Conservation (phyloP, 2,888 invertebrate species). For the Epistrophe grossulariae region DNA sequence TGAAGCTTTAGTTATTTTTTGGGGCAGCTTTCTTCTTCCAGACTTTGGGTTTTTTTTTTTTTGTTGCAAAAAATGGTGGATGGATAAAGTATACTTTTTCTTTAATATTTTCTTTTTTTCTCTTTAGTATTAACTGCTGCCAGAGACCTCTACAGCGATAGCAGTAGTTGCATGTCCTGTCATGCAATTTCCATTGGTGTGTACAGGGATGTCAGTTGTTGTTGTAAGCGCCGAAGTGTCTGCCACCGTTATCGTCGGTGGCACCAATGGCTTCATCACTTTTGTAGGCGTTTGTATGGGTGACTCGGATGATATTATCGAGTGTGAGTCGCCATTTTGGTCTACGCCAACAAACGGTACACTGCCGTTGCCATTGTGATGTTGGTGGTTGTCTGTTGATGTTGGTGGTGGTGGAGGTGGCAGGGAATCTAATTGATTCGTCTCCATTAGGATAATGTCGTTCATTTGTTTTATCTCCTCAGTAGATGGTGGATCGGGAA, state of each 20-base stretch:
- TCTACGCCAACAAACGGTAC: slow-evolving; percentile 2
- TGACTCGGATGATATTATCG: slow-evolving; percentile 52
- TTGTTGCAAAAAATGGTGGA: slow-evolving; percentile 7
- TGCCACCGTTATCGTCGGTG: slow-evolving; percentile 66
- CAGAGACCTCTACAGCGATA: slow-evolving; percentile 74
- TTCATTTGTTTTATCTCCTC: slow-evolving; percentile 83
- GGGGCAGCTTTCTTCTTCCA: slow-evolving; percentile 54
- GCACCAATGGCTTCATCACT: slow-evolving; percentile 46
- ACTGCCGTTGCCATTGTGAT: slow-evolving; percentile 59
- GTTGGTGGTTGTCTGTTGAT: slow-evolving; percentile 28
- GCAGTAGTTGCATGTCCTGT: slow-evolving; percentile 67
- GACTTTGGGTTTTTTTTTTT: slow-evolving; percentile 1
- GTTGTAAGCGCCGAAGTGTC: slow-evolving; percentile 50
- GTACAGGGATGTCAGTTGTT: slow-evolving; percentile 55
- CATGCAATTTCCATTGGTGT: slow-evolving; percentile 71
- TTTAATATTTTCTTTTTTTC: background rate
- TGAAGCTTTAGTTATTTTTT: slow-evolving; percentile 46
- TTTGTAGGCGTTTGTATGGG: slow-evolving; percentile 60
- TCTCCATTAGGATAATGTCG: slow-evolving; percentile 80
- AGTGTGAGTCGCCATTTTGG: slow-evolving; percentile 65
- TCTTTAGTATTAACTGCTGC: slow-evolving; percentile 77
- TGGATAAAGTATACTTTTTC: slow-evolving; percentile 24
- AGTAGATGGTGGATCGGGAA: slow-evolving; percentile 83
- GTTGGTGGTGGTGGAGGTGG: slow-evolving; percentile 83
- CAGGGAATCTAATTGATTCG: slow-evolving; percentile 82